Conservation (phyloP, 2,888 invertebrate genomes). For the Orchesella flavescens region DNA sequence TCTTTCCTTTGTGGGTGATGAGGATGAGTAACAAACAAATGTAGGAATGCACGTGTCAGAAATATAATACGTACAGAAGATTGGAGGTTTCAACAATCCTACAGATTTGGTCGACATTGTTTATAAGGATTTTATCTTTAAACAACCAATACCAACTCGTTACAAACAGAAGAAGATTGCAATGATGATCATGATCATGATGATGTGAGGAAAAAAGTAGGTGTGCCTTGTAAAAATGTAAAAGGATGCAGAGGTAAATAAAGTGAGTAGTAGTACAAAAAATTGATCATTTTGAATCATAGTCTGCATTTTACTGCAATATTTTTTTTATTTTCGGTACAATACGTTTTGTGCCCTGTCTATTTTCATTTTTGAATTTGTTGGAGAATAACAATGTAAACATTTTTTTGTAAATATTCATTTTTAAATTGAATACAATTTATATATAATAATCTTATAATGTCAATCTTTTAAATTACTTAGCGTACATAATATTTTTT, state of each 20-base stretch:
- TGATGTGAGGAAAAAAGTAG: background rate
- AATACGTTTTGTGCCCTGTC: constrained; percentile 59
- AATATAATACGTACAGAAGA: background rate
- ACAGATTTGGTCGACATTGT: too few relatives aligned
- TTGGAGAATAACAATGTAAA: constrained; percentile 36
- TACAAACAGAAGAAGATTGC: too few relatives aligned
- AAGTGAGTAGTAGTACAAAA: constrained; percentile 28
- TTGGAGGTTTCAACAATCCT: background rate
- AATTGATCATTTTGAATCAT: constrained; percentile 13
- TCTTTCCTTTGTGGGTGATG: background rate
- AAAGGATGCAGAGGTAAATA: too few relatives aligned
- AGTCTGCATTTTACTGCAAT: background rate
- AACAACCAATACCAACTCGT: background rate
- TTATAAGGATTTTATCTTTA: background rate
- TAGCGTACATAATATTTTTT: constrained; percentile 7
- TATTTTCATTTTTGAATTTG: constrained; percentile 40
- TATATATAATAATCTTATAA: constrained; percentile 19
- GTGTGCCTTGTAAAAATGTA: too few relatives aligned
- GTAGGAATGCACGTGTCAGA: background rate
- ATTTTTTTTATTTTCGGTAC: constrained; percentile 40
- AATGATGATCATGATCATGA: too few relatives aligned
- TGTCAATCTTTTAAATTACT: constrained; percentile 49
- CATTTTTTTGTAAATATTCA: constrained; percentile 35
- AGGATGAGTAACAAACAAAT: background rate
- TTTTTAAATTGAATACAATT: constrained; percentile 2